Evolutionary conservation across 2,113 vertebrate species (phyloP).

Genomic region (Bungarus multicinctus): DNA sequence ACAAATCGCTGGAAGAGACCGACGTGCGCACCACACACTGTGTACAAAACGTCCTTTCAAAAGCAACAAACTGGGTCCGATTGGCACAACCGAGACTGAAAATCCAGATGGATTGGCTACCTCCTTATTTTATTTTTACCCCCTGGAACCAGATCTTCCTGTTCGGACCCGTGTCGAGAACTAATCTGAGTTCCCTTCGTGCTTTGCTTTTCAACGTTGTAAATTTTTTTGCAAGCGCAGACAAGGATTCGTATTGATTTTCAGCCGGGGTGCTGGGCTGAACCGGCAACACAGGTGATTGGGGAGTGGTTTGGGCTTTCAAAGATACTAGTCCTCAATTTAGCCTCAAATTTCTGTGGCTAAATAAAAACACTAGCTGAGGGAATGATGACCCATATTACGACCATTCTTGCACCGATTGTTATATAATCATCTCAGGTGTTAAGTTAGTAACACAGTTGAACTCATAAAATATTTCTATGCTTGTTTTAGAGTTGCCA

Average conservation of each 20-base stretch:
- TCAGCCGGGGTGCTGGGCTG: background rate
- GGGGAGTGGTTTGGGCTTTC: background rate
- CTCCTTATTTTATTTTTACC: background rate
- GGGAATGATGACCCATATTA: too few relatives aligned
- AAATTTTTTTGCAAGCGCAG: background rate
- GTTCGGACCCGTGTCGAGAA: background rate
- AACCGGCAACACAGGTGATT: background rate
- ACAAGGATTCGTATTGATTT: background rate
- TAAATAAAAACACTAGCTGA: background rate
- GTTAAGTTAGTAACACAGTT: too few relatives aligned
- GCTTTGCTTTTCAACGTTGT: background rate
- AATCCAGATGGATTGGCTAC: background rate
- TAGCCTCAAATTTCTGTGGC: background rate
- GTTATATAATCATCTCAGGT: too few relatives aligned
- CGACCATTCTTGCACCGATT: too few relatives aligned
- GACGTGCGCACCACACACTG: fast-evolving
- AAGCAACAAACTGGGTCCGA: background rate
- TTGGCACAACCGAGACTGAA: background rate
- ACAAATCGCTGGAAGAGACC: background rate
- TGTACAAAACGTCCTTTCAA: background rate
- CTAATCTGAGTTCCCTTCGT: background rate
- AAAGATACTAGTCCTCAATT: background rate
- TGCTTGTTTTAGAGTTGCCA: too few relatives aligned
- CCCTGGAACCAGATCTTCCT: background rate
- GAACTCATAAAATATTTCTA: too few relatives aligned